phyloP scores from a whole-genome alignment of 2,113 vertebrate species.

The Elgaria multicarinata region DNA sequence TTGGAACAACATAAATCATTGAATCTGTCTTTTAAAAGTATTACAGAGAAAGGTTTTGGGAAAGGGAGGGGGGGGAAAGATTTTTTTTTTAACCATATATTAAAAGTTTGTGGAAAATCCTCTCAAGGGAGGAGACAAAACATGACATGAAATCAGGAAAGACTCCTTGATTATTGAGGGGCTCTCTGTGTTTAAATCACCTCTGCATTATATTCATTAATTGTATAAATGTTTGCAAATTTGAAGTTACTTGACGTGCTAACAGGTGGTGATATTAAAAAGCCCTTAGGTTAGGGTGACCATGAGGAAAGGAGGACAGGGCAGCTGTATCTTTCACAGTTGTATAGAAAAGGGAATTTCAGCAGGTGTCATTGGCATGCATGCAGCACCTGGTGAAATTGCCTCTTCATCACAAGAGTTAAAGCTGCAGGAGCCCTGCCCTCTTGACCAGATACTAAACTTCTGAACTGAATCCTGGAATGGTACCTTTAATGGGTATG shows the following conservation, averaged over 20 bases:
- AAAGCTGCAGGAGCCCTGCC: no score
- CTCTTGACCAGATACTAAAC: no score
- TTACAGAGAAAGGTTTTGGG: no score
- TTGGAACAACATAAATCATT: constrained; percentile 45
- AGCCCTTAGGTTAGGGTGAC: no score
- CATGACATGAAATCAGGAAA: background rate
- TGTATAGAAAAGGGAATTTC: no score
- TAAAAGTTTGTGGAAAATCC: constrained; percentile 8
- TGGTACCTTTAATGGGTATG: background rate
- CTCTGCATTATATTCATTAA: background rate
- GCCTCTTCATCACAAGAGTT: no score
- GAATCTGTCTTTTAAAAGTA: no score
- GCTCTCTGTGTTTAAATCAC: background rate
- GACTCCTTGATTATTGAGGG: background rate
- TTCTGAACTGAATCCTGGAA: background rate
- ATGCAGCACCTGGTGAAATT: no score
- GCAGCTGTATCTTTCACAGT: no score
- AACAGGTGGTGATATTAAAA: background rate
- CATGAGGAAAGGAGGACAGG: no score
- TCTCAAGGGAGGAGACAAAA: background rate
- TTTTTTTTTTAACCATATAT: constrained; percentile 1
- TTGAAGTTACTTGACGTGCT: background rate
- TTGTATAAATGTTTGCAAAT: background rate
- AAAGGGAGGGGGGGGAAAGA: background rate
- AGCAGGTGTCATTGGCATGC: no score